Evolutionary conservation across 2,888 invertebrate species (phyloP).

Genomic region (Melikaiella ostensackeni): DNA sequence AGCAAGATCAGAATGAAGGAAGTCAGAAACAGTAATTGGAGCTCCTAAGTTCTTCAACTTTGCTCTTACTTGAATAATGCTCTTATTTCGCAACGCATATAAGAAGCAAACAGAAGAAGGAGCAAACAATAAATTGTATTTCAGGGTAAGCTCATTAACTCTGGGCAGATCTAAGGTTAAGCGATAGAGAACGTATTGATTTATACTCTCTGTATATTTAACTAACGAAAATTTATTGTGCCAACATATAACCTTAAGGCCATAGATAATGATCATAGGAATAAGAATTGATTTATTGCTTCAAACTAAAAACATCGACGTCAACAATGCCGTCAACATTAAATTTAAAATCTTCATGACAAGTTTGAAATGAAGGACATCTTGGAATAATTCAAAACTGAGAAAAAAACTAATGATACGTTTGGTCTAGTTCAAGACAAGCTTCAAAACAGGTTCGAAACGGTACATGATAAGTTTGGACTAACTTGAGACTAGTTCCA

Average conservation of each 20-base stretch:
- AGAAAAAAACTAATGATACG: too few relatives aligned
- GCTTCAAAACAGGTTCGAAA: too few relatives aligned
- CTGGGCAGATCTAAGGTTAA: conserved; percentile 25
- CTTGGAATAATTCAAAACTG: too few relatives aligned
- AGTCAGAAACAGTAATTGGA: conserved; percentile 10
- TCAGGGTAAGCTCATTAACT: conserved; percentile 38
- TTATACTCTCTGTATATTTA: background rate
- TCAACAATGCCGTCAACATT: too few relatives aligned
- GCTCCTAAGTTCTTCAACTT: conserved; percentile 14
- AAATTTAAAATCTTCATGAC: too few relatives aligned
- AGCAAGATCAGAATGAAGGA: background rate
- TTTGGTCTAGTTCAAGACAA: too few relatives aligned
- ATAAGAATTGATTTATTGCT: background rate
- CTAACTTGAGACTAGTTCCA: too few relatives aligned
- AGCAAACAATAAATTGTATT: background rate
- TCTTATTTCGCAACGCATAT: background rate
- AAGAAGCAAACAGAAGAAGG: conserved; percentile 11
- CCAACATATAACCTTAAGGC: background rate
- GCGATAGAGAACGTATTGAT: background rate
- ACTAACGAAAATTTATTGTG: background rate
- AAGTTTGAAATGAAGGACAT: too few relatives aligned
- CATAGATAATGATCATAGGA: background rate
- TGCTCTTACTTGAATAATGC: background rate
- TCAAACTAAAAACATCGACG: background rate
- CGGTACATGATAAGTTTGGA: too few relatives aligned